Evolutionary conservation across 2,113 vertebrate genomes (phyloP).

Genomic region (Triplophysa dalaica): DNA sequence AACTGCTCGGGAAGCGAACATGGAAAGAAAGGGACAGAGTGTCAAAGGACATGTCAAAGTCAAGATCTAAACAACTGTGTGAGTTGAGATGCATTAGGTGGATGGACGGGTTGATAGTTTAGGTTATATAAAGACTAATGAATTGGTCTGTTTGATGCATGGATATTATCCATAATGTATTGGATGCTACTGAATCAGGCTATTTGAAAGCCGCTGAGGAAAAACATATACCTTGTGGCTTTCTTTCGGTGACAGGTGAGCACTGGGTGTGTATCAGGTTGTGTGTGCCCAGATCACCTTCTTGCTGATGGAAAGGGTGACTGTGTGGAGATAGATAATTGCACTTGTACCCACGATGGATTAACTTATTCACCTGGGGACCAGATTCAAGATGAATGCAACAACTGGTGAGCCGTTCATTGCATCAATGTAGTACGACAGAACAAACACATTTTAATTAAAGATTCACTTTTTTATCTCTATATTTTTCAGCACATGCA

Average conservation of each 20-base stretch:
- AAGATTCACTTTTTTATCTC: no score
- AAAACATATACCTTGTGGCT: not conserved
- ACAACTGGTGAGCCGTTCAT: slow-evolving; percentile 79
- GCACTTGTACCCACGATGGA: slow-evolving; percentile 85
- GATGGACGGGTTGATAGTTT: not conserved
- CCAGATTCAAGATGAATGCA: slow-evolving; percentile 81
- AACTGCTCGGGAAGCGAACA: slow-evolving; percentile 75
- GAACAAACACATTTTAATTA: no score
- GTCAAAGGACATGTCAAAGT: slow-evolving; percentile 87
- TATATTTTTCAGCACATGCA: slow-evolving; percentile 78
- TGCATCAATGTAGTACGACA: no score
- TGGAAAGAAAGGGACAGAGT: slow-evolving; percentile 73
- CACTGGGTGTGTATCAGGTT: slow-evolving; percentile 82
- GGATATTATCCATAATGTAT: not conserved
- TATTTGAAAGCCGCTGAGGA: no score
- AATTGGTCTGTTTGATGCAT: no score
- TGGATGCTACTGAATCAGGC: no score
- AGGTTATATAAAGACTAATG: no score
- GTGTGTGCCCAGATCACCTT: slow-evolving; percentile 81
- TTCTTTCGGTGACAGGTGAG: slow-evolving; percentile 72
- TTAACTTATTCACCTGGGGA: slow-evolving; percentile 75
- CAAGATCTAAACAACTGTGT: slow-evolving; percentile 82
- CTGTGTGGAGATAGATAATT: slow-evolving; percentile 77
- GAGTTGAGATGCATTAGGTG: slow-evolving; percentile 57
- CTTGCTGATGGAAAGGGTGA: slow-evolving; percentile 77